These are phyloP conservation scores for Paradisaea rubra DNA, from an alignment of 2,113 vertebrate species.

Conservation along the genomic window DNA sequence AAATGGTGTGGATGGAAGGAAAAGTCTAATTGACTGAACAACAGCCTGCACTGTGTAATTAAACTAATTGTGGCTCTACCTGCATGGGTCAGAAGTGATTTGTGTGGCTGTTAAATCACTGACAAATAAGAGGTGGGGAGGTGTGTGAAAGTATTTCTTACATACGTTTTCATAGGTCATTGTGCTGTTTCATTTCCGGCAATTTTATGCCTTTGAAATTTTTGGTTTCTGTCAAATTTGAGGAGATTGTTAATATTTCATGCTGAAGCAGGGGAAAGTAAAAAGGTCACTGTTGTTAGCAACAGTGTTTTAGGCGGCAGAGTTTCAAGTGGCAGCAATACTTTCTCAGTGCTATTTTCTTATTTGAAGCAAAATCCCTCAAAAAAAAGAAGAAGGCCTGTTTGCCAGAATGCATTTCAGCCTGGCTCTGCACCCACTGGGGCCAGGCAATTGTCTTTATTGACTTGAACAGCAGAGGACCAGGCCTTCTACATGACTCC, in stretches of 20 bases:
- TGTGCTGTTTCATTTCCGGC: not conserved
- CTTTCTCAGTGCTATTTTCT: not conserved
- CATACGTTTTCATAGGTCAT: not conserved
- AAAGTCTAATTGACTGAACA: conserved; percentile 54
- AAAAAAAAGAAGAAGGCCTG: not conserved
- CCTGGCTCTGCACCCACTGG: not conserved
- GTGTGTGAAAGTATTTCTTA: not conserved
- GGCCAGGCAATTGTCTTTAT: not conserved
- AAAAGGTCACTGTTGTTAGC: conserved; percentile 6
- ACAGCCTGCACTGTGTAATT: not conserved
- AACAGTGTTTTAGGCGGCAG: not conserved
- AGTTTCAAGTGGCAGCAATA: not conserved
- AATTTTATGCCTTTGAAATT: not conserved
- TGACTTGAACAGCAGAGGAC: not conserved
- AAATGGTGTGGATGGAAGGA: conserved; percentile 35
- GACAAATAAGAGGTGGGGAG: not conserved
- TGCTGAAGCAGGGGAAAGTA: not conserved
- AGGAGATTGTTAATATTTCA: not conserved
- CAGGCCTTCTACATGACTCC: not conserved
- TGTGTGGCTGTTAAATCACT: not conserved
- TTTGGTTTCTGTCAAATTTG: conserved; percentile 2
- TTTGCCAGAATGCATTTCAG: not conserved
- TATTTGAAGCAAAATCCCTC: not conserved
- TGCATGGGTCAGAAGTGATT: conserved; percentile 30
- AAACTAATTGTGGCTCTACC: conserved; percentile 46